Base-by-base conservation (phyloP, 2,113 vertebrate genomes). In the Gasterosteus aculeatus region DNA sequence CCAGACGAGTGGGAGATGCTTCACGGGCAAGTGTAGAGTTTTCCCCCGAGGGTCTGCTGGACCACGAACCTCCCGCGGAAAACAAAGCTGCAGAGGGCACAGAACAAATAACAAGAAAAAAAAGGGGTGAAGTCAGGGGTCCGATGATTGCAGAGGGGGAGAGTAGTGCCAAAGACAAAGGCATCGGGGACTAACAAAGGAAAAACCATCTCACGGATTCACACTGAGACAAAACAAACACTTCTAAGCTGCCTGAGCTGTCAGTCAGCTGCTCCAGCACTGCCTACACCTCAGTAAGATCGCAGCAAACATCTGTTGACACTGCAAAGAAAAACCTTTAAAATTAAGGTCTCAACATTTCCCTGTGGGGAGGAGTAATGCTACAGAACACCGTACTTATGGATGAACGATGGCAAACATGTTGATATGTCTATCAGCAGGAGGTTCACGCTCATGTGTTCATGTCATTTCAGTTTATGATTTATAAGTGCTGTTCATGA, bases 61-160 rank as follows among this genome's bases (percentile, higher is more conserved):
- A 87, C 90, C 81, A 87, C n/a, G 87, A 82, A 73, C 47, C 81
- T 60, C 72, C 75, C 90, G 80, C 87, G 12, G 89, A 86, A 80
- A 91, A 84, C 15, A 88, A 72, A 84, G 64, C 92, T 93, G 77
- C 56, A n/a, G 29, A 81, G 14, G 35, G 26, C 65, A 80, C 35
- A 64, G 51, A 59, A 73, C 29, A 60, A 79, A 68, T 19, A 69
- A 47, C 65, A 57, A 64, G 41, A 35, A 54, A 49, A 63, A 8
- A 72, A 57, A 26, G 0, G 4, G 61, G 44, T 29, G 38, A 57
- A 79, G 70, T 74, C 72, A 77, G 67, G 31, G 67, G 33, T 19
- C 22, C 46, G 85, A 49, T 76, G 38, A 66, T 29, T 46, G 69
- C 56, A 74, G 46, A 65, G 58, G 69, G n/a, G 57, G 42, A 75